phyloP scores from a whole-genome alignment of 1,140 invertebrate species.

The Drosophila melanogaster region DNA sequence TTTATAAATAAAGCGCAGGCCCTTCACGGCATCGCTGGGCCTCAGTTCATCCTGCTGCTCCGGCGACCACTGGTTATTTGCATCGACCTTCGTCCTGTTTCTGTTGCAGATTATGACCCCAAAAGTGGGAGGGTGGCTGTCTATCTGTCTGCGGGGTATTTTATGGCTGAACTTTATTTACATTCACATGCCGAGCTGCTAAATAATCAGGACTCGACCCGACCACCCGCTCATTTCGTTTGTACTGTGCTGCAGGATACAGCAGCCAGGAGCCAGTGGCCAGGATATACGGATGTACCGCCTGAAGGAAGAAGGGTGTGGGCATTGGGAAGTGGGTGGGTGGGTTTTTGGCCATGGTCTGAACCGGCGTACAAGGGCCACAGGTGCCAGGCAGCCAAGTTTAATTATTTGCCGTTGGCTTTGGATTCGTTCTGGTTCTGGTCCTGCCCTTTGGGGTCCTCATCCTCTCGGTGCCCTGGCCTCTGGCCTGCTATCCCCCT shows the following conservation, averaged over 20 bases:
- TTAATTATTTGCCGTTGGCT: constrained; percentile 76
- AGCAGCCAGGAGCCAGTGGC: not conserved
- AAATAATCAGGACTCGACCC: constrained; percentile 35
- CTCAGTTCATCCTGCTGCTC: constrained; percentile 1
- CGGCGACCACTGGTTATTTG: constrained; percentile 28
- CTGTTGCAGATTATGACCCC: constrained; percentile 55
- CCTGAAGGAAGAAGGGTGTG: not conserved
- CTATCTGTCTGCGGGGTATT: constrained; percentile 67
- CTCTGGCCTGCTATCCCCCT: constrained; percentile 10
- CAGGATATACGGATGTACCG: not conserved
- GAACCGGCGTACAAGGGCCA: constrained; percentile 53
- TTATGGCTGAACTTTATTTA: constrained; percentile 78
- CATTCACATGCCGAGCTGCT: constrained; percentile 64
- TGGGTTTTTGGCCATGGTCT: constrained; percentile 33
- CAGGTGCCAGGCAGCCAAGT: constrained; percentile 72
- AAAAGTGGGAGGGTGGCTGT: constrained; percentile 1
- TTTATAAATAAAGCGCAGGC: constrained; percentile 72
- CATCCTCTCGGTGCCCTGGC: constrained; percentile 3
- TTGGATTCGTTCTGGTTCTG: constrained; percentile 29
- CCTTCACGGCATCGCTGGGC: constrained; percentile 23
- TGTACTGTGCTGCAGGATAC: constrained; percentile 31
- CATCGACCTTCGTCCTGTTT: constrained; percentile 38
- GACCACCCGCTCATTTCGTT: constrained; percentile 36
- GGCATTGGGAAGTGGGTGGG: not conserved
- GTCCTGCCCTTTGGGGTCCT: not conserved